Evolutionary conservation across 2,888 invertebrate genomes (phyloP).

Genomic region (Carterocephalus palaemon): DNA sequence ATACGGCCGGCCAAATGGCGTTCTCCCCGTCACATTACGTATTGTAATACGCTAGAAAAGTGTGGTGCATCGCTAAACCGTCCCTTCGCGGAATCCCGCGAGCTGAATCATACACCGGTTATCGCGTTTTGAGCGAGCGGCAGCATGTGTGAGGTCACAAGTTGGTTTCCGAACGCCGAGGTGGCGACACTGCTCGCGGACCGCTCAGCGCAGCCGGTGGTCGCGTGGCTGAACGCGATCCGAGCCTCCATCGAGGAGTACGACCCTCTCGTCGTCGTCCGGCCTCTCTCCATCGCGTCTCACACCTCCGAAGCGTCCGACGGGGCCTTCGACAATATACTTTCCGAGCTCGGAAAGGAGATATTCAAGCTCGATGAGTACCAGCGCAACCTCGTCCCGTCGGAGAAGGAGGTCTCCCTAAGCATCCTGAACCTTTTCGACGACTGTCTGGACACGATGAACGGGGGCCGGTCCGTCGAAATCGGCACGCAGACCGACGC

Average conservation of each 20-base stretch:
- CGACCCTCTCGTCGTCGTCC: conserved; percentile 58
- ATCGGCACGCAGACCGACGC: conserved; percentile 26
- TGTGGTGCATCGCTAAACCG: conserved; percentile 43
- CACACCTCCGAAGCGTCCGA: conserved; percentile 46
- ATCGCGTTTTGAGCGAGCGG: conserved; percentile 53
- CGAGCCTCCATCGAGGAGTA: conserved; percentile 67
- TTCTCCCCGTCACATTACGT: conserved; percentile 6
- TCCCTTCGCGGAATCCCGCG: conserved; percentile 66
- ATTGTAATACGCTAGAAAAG: conserved; percentile 20
- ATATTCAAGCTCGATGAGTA: conserved; percentile 71
- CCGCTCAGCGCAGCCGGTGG: conserved; percentile 56
- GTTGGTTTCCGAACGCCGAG: conserved; percentile 75
- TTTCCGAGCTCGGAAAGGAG: conserved; percentile 69
- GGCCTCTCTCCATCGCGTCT: conserved; percentile 41
- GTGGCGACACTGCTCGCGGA: conserved; percentile 65
- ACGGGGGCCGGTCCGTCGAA: conserved; percentile 30
- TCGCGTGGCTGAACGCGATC: conserved; percentile 66
- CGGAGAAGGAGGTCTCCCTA: conserved; percentile 55
- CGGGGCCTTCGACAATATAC: conserved; percentile 70
- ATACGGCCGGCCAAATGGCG: conserved; percentile 36
- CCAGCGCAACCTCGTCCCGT: conserved; percentile 55
- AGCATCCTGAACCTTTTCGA: conserved; percentile 73
- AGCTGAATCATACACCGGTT: conserved; percentile 76
- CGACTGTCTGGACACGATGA: conserved; percentile 66
- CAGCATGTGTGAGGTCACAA: conserved; percentile 66